Percentiles rank a stretch among this genome's conserved stretches.
phyloP scores from a whole-genome alignment of 2,888 invertebrate species.

The Amiota minor region DNA sequence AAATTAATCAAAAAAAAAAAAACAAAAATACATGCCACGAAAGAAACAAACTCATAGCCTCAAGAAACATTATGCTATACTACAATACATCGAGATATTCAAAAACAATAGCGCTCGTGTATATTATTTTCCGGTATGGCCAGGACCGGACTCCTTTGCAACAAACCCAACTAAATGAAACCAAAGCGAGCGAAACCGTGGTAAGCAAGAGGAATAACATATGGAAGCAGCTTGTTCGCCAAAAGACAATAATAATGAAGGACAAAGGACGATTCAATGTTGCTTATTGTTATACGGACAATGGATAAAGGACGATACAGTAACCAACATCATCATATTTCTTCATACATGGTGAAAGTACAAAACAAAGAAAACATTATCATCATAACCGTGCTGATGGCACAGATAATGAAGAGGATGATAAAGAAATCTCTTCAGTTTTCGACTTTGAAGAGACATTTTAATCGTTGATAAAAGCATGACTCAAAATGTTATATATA shows the following conservation, averaged over 20 bases:
- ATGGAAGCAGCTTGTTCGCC: neutral
- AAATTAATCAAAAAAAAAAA: constrained; percentile 58
- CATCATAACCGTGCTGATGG: neutral
- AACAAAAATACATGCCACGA: constrained; percentile 55
- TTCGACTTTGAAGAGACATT: constrained; percentile 56
- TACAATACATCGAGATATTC: no score
- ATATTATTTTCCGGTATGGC: no score
- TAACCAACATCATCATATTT: neutral
- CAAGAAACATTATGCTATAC: no score
- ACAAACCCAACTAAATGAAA: constrained; percentile 39
- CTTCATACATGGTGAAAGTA: neutral
- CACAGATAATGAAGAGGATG: neutral
- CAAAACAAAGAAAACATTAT: constrained; percentile 19
- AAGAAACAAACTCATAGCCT: neutral
- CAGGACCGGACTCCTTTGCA: constrained; percentile 26
- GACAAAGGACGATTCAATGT: no score
- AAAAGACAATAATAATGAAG: neutral
- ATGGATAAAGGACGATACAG: neutral
- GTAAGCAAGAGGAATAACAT: constrained; percentile 1
- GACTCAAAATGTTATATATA: constrained; percentile 6
- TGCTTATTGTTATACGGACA: neutral
- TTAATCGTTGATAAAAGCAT: constrained; percentile 55
- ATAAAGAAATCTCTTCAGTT: constrained; percentile 34
- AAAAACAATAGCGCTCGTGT: neutral
- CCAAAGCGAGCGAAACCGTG: constrained; percentile 39